Percentiles rank a stretch among this genome's conserved stretches.
Evolutionary conservation across 2,113 vertebrate species (phyloP).

Genomic region (Paedocypris sp.): DNA sequence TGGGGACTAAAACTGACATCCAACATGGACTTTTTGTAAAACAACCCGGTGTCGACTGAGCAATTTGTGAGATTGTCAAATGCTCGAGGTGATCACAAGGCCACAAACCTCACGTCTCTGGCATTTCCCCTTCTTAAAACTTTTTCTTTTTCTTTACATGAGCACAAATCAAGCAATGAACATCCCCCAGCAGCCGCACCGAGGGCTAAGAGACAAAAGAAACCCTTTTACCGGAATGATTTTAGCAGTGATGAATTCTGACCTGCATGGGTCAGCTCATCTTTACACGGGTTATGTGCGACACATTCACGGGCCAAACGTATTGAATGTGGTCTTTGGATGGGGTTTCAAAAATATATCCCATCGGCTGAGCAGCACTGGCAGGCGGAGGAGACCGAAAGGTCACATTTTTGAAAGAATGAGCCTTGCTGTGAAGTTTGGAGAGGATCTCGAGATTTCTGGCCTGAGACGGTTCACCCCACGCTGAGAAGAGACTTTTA

Average conservation of each 20-base stretch:
- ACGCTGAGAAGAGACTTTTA: slow-evolving; percentile 23
- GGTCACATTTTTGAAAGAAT: slow-evolving; percentile 26
- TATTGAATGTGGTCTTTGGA: slow-evolving; percentile 34
- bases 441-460: slow-evolving; percentile 5
- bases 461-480: slow-evolving; percentile 19
- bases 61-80: slow-evolving; percentile 11
- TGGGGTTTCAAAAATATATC: slow-evolving; percentile 27
- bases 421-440: slow-evolving; percentile 23
- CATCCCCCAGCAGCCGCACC: neutral
- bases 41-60: neutral
- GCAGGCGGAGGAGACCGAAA: slow-evolving; percentile 17
- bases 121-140: neutral
- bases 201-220: slow-evolving; percentile 7
- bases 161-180: slow-evolving; percentile 6
- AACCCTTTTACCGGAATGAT: slow-evolving; percentile 7
- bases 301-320: slow-evolving; percentile 16
- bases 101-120: neutral
- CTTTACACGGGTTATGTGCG: slow-evolving; percentile 14
- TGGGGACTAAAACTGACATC: neutral
- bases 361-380: slow-evolving; percentile 20
- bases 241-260: slow-evolving; percentile 25
- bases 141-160: neutral
- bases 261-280: slow-evolving; percentile 25
- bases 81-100: neutral
- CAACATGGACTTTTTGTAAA: neutral